Evolutionary conservation across 1,140 invertebrate genomes (phyloP).

Genomic region (Hesperophylax magnus): DNA sequence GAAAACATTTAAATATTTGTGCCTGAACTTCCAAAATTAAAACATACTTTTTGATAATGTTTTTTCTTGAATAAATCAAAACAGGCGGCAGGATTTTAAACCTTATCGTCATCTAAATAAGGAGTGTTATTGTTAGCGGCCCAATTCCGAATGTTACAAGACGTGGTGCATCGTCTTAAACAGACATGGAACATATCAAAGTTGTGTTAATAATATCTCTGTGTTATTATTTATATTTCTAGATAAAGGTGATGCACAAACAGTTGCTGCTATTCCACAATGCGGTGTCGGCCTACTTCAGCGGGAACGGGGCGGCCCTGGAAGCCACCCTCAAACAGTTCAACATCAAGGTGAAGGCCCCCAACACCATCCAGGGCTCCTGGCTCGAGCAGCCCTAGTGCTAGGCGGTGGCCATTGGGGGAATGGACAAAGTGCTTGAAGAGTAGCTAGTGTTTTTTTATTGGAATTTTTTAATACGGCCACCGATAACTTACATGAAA

Average conservation of each 20-base stretch:
- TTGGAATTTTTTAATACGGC: slow-evolving; percentile 29
- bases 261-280: slow-evolving; percentile 96
- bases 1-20: no score
- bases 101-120: no score
- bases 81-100: no score
- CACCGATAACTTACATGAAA: background rate
- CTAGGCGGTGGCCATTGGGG: background rate
- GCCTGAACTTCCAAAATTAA: no score
- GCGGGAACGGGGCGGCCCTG: slow-evolving; percentile 92
- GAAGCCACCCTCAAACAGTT: slow-evolving; percentile 97
- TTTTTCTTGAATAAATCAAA: no score
- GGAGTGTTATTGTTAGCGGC: no score
- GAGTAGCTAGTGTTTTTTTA: slow-evolving; percentile 45
- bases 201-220: no score
- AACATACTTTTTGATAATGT: no score
- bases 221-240: slow-evolving; percentile 54
- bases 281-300: slow-evolving; percentile 96
- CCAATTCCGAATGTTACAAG: no score
- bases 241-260: slow-evolving; percentile 99
- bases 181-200: no score
- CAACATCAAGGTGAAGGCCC: slow-evolving; percentile 80
- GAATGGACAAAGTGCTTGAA: slow-evolving; percentile 39
- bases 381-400: slow-evolving; percentile 56
- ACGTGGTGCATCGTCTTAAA: no score
- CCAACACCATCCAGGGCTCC: slow-evolving; percentile 53